Percentiles rank a stretch among this genome's conserved stretches.
Conservation (phyloP, 1,140 invertebrate species). For the Leptestheria dahalacensis region DNA sequence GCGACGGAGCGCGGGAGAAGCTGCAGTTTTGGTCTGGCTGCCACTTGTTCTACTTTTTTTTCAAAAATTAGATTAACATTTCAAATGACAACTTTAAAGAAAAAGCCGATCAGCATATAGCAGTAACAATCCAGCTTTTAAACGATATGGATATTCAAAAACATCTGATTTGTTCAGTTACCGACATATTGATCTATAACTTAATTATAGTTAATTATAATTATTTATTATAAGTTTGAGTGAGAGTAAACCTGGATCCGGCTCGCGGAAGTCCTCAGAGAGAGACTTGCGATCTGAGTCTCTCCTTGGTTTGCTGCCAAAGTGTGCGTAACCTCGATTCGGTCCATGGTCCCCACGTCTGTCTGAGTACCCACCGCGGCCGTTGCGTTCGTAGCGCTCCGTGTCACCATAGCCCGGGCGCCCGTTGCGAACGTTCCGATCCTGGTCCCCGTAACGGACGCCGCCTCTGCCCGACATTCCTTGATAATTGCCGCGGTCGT, state of each 20-base stretch:
- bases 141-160: too few species aligned
- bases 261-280: conserved; percentile 33
- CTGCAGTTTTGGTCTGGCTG: conserved; percentile 61
- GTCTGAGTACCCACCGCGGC: conserved; percentile 17
- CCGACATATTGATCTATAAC: too few species aligned
- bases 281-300: conserved; percentile 17
- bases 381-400: conserved; percentile 24
- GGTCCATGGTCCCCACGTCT: not conserved
- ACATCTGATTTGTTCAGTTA: too few species aligned
- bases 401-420: conserved; percentile 24
- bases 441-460: not conserved
- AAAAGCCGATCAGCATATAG: too few species aligned
- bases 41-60: conserved; percentile 46
- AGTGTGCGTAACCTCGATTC: conserved; percentile 15
- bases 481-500: conserved; percentile 17
- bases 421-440: conserved; percentile 16
- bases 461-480: not conserved
- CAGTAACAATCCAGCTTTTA: too few species aligned
- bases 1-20: conserved; percentile 64
- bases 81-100: too few species aligned
- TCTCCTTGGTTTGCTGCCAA: conserved; percentile 14
- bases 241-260: conserved; percentile 27
- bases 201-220: too few species aligned
- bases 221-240: too few species aligned
- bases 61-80: too few species aligned